Percentiles rank a stretch among this genome's conserved stretches.
phyloP scores from a whole-genome alignment of 2,797 vertebrate species.

The Mormyrus hasselquistii region DNA sequence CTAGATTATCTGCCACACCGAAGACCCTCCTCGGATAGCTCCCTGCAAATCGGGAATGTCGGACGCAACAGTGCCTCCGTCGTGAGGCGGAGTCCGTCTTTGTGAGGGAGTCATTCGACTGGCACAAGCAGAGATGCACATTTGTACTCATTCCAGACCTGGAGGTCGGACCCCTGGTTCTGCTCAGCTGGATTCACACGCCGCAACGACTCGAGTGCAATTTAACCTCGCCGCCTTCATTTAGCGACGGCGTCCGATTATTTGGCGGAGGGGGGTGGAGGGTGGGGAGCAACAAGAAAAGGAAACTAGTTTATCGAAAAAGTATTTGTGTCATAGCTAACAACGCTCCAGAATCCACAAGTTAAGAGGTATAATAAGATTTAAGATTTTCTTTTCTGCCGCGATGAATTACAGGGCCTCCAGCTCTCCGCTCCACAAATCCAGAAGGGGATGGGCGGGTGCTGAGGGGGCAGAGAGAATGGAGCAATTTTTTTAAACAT shows the following conservation, averaged over 20 bases:
- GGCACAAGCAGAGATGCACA: not conserved
- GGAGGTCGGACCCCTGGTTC: not conserved
- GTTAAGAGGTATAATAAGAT: slow-evolving; percentile 44
- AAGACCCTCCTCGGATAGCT: not conserved
- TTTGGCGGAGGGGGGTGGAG: slow-evolving; percentile 6
- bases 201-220: slow-evolving; percentile 9
- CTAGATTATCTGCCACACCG: not conserved
- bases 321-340: slow-evolving; percentile 41
- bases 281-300: slow-evolving; percentile 26
- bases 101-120: not conserved
- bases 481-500: slow-evolving; percentile 65
- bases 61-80: not conserved
- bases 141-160: slow-evolving; percentile 4
- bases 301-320: slow-evolving; percentile 40
- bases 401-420: slow-evolving; percentile 63
- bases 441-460: slow-evolving; percentile 52
- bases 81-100: not conserved
- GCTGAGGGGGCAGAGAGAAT: slow-evolving; percentile 25
- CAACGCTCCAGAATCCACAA: slow-evolving; percentile 38
- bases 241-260: slow-evolving; percentile 12
- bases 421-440: slow-evolving; percentile 60
- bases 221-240: slow-evolving; percentile 27
- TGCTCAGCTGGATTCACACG: not conserved
- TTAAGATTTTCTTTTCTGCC: slow-evolving; percentile 37
- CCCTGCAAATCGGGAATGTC: not conserved